Conservation (phyloP, 2,888 invertebrate species). For the Elysia crispata region DNA sequence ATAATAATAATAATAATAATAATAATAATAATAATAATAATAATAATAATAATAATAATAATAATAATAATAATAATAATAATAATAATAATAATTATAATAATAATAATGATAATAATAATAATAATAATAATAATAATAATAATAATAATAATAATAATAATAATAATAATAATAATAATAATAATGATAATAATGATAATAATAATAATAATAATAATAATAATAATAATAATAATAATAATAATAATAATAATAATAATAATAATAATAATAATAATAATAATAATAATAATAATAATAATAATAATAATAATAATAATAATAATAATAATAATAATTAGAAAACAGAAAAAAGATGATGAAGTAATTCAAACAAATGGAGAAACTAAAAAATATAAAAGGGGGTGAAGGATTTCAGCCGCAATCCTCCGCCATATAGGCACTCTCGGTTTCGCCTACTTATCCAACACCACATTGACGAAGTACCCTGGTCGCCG, state of each 20-base stretch:
- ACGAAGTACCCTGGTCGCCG: no score
- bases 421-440: no score
- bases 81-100: no score
- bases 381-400: no score
- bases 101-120: not conserved
- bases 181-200: not conserved
- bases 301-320: no score
- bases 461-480: no score
- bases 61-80: not conserved
- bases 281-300: not conserved
- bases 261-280: slow-evolving; percentile 3
- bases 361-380: no score
- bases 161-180: slow-evolving; percentile 19
- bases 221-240: slow-evolving; percentile 9
- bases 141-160: slow-evolving; percentile 30
- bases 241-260: slow-evolving; percentile 9
- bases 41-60: slow-evolving; percentile 19
- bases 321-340: no score
- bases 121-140: slow-evolving; percentile 20
- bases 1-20: slow-evolving; percentile 21
- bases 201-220: slow-evolving; percentile 9
- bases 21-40: slow-evolving; percentile 26
- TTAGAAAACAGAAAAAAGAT: no score
- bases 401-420: no score
- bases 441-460: not conserved